Conservation (phyloP, 2,888 invertebrate genomes). For the Xestia xanthographa region DNA sequence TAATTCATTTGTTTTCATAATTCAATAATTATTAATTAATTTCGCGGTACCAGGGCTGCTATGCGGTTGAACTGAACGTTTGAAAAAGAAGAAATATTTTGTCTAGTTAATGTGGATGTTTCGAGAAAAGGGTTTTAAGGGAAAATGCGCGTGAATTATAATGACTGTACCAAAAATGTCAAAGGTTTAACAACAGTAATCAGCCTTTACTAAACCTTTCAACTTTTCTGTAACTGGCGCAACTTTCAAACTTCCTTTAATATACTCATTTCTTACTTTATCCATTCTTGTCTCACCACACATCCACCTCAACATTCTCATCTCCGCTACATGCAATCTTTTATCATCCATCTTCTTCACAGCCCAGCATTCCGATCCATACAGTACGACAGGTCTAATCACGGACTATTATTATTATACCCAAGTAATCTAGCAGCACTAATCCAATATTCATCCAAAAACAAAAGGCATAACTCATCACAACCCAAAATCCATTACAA, state of each 20-base stretch:
- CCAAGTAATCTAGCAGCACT: slow-evolving; percentile 15
- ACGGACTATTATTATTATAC: no score
- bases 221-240: no score
- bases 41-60: slow-evolving; percentile 59
- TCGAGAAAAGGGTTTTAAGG: background rate
- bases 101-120: background rate
- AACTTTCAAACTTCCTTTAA: no score
- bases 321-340: no score
- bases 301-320: no score
- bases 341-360: no score
- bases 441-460: slow-evolving; percentile 15
- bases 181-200: background rate
- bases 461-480: background rate
- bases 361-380: no score
- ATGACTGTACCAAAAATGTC: background rate
- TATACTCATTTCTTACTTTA: no score
- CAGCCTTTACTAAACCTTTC: no score
- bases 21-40: slow-evolving; percentile 75
- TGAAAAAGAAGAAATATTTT: background rate
- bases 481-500: slow-evolving; percentile 28
- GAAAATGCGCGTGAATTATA: background rate
- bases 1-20: slow-evolving; percentile 78
- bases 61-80: background rate
- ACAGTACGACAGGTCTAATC: no score
- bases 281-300: no score